Conservation (phyloP, 64 coral and sea anemone species). For the Catalaphyllia jardinei region DNA sequence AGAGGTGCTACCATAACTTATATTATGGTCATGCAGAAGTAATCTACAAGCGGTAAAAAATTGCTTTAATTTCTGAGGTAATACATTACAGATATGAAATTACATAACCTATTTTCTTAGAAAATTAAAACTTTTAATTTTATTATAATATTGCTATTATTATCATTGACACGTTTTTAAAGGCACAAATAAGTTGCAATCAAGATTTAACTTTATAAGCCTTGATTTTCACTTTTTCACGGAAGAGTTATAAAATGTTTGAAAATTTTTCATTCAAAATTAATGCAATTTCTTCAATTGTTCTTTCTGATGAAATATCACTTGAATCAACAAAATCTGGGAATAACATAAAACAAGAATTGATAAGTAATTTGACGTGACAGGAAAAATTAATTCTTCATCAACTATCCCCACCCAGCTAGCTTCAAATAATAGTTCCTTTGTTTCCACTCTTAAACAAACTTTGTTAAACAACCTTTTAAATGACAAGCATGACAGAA, state of each 20-base stretch:
- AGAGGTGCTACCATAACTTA: no score
- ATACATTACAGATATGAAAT: neutral
- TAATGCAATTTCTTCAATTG: neutral
- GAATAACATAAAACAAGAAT: neutral
- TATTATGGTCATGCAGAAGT: no score
- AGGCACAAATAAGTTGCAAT: no score
- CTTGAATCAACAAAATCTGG: neutral
- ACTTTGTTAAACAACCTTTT: neutral
- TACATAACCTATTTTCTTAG: neutral
- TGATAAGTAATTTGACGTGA: neutral
- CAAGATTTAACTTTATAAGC: neutral
- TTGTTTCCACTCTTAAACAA: neutral
- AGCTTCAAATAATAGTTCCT: constrained; percentile 1
- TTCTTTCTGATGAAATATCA: neutral
- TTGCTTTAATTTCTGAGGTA: neutral
- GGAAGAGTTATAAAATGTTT: neutral
- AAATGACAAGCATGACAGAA: neutral
- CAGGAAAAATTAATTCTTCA: neutral
- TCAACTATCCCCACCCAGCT: neutral
- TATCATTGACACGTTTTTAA: no score
- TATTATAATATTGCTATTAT: no score
- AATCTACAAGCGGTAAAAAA: neutral
- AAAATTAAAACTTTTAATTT: no score
- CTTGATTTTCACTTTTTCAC: neutral
- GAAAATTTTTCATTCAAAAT: neutral